Conservation (phyloP, 2,888 invertebrate species). For the Clanis bilineata region DNA sequence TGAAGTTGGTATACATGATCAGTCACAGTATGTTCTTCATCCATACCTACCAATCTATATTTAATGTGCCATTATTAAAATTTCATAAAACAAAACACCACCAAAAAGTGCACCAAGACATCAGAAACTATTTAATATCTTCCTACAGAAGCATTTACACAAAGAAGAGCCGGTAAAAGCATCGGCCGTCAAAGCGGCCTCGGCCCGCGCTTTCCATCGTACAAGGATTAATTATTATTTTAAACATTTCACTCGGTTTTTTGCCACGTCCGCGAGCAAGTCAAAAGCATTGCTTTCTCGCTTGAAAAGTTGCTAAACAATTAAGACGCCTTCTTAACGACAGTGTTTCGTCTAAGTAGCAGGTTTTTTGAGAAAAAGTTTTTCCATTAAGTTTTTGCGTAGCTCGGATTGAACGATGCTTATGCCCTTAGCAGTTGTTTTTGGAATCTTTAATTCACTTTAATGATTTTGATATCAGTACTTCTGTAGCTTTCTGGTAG, state of each 20-base stretch:
- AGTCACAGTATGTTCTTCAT: too few species aligned
- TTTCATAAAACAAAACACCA: constrained; percentile 20
- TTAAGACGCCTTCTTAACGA: constrained; percentile 73
- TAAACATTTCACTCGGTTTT: constrained; percentile 75
- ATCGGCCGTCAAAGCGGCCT: constrained; percentile 61
- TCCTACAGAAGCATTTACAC: constrained; percentile 58
- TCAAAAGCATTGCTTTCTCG: constrained; percentile 77
- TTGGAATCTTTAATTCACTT: background rate
- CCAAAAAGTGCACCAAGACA: constrained; percentile 63
- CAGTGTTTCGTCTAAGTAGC: constrained; percentile 63
- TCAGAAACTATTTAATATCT: constrained; percentile 79
- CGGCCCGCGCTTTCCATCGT: constrained; percentile 34
- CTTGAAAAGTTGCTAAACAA: constrained; percentile 79
- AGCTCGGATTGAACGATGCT: background rate
- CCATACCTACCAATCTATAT: too few species aligned
- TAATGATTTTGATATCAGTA: too few species aligned
- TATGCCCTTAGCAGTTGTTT: background rate
- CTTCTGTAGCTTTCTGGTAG: too few species aligned
- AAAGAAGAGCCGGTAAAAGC: constrained; percentile 67
- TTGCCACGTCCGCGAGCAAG: constrained; percentile 68
- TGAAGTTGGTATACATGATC: too few species aligned
- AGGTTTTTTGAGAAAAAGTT: constrained; percentile 51
- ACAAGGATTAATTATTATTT: constrained; percentile 81
- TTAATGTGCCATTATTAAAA: background rate
- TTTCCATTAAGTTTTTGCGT: constrained; percentile 33